Base-by-base conservation (phyloP, 2,113 vertebrate genomes). In the Eretmochelys imbricata region DNA sequence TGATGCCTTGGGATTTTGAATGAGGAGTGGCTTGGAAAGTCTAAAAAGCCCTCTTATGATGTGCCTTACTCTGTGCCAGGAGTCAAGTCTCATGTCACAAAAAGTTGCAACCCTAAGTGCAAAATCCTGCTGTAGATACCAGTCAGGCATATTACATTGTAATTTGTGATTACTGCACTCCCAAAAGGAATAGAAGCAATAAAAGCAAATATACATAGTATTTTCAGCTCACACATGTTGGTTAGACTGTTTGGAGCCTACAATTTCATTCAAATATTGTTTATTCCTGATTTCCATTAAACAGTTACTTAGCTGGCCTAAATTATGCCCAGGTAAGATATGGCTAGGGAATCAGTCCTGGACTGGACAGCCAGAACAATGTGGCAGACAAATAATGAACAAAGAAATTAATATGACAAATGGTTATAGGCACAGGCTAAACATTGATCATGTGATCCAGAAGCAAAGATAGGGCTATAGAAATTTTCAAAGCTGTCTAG, bases 41-140 rank as follows among this genome's bases (percentile, higher is more conserved):
- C 24, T 48, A 84, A 88, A 85, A 89, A 69, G 91, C 85, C 48
- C 85, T 4, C 22, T 85, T 87, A 20, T 88, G n/a, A 49, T 29
- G 16, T 25, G 90, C 3, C 25, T 85, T 90, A 83, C 27, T 84
- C 48, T 79, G 14, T 10, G 54, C 5, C 2, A 3, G 79, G 10
- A 69, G 10, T 10, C 84, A 80, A 1, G 51, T 1, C 13, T 83
- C 24, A 22, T 4, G 3, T 48, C 22, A 75, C 51, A 62, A 27
- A 76, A 62, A 62, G 59, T 31, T 49, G n/a, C 88, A 10, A 50
- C 10, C 14, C 1, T 24, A 80, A 59, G 16, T 27, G 6, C 54
- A 82, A 90, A 90, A 85, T 76, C 86, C 38, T 69, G 42, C 29
- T 19, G 57, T 5, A 82, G 48, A 82, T 12, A 59, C 62, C 42